A percentile compares a stretch with the other conserved stretches of the same genome.
These are phyloP conservation scores for Zonotrichia leucophrys DNA, from an alignment of 2,113 vertebrate species.

Conservation along the genomic window DNA sequence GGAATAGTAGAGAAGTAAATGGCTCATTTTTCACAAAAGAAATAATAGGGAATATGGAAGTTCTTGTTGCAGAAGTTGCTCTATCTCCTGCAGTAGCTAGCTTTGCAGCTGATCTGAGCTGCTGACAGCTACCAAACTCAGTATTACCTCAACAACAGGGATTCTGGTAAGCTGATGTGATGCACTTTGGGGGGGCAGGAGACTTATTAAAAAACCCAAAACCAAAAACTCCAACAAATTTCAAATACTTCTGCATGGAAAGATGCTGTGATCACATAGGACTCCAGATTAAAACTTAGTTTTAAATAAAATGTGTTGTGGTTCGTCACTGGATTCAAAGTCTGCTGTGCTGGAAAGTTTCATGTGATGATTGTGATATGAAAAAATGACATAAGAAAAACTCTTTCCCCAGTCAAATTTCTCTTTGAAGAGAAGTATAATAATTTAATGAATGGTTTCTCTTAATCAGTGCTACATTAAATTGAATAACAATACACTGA, in stretches of 20 bases:
- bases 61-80: not conserved
- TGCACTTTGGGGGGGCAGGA: not conserved
- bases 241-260: not conserved
- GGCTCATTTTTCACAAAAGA: not conserved
- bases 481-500: not conserved
- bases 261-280: not conserved
- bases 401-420: not conserved
- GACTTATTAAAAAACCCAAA: not conserved
- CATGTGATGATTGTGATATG: not conserved
- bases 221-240: not conserved
- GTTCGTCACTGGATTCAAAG: not conserved
- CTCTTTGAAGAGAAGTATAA: not conserved
- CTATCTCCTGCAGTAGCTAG: not conserved
- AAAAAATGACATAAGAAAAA: not conserved
- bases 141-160: not conserved
- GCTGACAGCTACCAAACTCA: not conserved
- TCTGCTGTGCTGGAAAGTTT: not conserved
- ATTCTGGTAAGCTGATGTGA: not conserved
- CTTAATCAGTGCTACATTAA: not conserved
- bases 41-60: not conserved
- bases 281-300: not conserved
- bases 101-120: not conserved
- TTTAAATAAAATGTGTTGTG: not conserved
- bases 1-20: not conserved
- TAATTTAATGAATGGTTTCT: not conserved